A percentile compares a stretch with the other conserved stretches of the same genome.
phyloP scores from a whole-genome alignment of 2,888 invertebrate genomes.

The Latrodectus hesperus region DNA sequence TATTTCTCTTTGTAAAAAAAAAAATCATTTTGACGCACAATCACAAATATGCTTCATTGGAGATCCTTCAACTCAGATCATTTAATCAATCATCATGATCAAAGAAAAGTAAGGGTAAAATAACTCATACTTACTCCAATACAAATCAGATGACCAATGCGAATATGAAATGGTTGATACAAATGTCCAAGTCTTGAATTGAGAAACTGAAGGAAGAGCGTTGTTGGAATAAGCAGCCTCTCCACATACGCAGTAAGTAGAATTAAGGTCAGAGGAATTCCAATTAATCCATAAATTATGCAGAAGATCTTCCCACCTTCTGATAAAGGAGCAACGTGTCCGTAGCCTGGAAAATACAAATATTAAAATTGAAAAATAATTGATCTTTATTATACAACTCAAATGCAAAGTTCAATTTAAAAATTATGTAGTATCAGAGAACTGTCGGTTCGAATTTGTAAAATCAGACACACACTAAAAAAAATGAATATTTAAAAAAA shows the following conservation, averaged over 20 bases:
- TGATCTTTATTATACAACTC: not conserved
- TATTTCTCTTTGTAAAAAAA: too few species aligned
- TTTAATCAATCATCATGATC: too few species aligned
- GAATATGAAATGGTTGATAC: constrained; percentile 81
- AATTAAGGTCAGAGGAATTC: constrained; percentile 90
- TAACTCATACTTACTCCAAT: constrained; percentile 75
- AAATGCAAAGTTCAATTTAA: too few species aligned
- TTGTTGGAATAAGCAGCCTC: constrained; percentile 84
- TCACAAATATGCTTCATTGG: too few species aligned
- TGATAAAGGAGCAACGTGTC: constrained; percentile 90
- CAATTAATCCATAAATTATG: constrained; percentile 87
- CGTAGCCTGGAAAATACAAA: constrained; percentile 80
- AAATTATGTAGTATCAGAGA: too few species aligned
- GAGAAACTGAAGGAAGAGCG: constrained; percentile 82
- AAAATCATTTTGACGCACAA: too few species aligned
- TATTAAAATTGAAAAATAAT: not conserved
- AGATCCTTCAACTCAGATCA: too few species aligned
- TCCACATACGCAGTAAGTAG: constrained; percentile 88
- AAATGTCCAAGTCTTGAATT: constrained; percentile 83
- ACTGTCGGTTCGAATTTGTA: too few species aligned
- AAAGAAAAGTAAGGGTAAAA: not conserved
- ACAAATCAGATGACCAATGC: constrained; percentile 84
- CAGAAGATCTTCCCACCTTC: constrained; percentile 91
- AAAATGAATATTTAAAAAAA: too few species aligned
- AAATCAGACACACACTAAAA: too few species aligned